These are phyloP conservation scores for Penaeus monodon DNA, from an alignment of 2,888 invertebrate species.

Conservation along the genomic window DNA sequence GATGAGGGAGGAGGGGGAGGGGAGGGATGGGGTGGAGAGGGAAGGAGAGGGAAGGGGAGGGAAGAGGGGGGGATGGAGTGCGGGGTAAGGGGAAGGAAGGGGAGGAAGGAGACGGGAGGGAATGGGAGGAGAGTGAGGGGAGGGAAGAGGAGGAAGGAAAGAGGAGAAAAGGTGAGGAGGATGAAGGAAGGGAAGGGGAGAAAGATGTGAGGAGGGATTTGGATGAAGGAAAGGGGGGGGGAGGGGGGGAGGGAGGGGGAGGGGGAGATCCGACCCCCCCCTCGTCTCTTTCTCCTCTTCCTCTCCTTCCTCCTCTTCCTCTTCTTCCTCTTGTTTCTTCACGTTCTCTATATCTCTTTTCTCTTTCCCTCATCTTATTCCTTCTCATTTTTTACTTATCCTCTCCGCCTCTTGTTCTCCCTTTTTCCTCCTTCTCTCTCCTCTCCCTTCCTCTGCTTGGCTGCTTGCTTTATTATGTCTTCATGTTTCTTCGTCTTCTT, in stretches of 20 bases:
- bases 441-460: too few relatives aligned
- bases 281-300: too few relatives aligned
- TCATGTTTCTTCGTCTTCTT: background rate
- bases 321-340: background rate
- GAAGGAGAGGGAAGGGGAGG: background rate
- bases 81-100: background rate
- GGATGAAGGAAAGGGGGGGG: too few relatives aligned
- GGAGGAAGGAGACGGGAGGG: too few relatives aligned
- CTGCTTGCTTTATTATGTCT: background rate
- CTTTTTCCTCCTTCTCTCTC: background rate
- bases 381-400: background rate
- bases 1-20: background rate
- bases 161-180: too few relatives aligned
- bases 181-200: too few relatives aligned
- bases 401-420: background rate
- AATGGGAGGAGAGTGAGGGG: too few relatives aligned
- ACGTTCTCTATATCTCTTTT: too few relatives aligned
- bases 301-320: background rate
- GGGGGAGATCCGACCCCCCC: too few relatives aligned
- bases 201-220: too few relatives aligned
- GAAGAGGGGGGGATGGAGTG: background rate
- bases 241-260: too few relatives aligned
- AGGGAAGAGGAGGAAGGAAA: too few relatives aligned
- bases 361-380: background rate
- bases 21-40: background rate